phyloP scores from a whole-genome alignment of 2,797 vertebrate genomes.

The Sebastes vulpes region DNA sequence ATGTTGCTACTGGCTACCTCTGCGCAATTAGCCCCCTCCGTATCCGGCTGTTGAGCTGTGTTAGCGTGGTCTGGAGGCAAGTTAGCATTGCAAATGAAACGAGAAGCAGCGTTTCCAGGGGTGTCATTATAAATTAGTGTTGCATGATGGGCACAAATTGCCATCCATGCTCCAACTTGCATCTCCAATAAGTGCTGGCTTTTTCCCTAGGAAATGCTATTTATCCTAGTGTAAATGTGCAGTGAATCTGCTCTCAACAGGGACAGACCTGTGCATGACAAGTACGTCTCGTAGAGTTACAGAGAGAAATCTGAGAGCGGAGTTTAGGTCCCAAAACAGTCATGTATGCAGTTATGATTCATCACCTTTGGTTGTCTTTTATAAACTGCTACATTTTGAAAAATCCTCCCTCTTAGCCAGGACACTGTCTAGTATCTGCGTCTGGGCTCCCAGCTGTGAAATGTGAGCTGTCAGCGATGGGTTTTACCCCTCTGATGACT shows the following conservation, averaged over 20 bases:
- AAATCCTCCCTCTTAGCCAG: constrained; percentile 24
- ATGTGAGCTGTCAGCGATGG: constrained; percentile 51
- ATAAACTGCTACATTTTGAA: constrained; percentile 52
- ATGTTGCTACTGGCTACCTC: constrained; percentile 77
- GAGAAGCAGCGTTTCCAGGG: constrained; percentile 65
- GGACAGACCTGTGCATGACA: constrained; percentile 58
- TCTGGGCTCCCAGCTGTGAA: constrained; percentile 59
- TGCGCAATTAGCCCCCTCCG: constrained; percentile 77
- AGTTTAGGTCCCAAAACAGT: constrained; percentile 18
- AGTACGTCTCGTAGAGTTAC: constrained; percentile 29
- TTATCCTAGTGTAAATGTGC: constrained; percentile 57
- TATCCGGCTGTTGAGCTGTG: constrained; percentile 54
- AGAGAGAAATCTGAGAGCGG: constrained; percentile 8
- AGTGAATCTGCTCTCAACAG: constrained; percentile 38
- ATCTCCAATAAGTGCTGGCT: constrained; percentile 61
- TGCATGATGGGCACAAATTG: constrained; percentile 79
- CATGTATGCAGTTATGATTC: constrained; percentile 31
- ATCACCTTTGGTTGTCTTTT: constrained; percentile 36
- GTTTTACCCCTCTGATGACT: constrained; percentile 48
- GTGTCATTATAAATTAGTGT: constrained; percentile 79
- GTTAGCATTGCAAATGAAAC: constrained; percentile 79
- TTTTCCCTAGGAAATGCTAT: constrained; percentile 61
- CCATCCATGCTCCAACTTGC: constrained; percentile 62
- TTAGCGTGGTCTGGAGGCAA: constrained; percentile 61
- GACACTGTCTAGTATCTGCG: constrained; percentile 44